Evolutionary conservation across 2,113 vertebrate species (phyloP).

Genomic region (Mustela lutreola): DNA sequence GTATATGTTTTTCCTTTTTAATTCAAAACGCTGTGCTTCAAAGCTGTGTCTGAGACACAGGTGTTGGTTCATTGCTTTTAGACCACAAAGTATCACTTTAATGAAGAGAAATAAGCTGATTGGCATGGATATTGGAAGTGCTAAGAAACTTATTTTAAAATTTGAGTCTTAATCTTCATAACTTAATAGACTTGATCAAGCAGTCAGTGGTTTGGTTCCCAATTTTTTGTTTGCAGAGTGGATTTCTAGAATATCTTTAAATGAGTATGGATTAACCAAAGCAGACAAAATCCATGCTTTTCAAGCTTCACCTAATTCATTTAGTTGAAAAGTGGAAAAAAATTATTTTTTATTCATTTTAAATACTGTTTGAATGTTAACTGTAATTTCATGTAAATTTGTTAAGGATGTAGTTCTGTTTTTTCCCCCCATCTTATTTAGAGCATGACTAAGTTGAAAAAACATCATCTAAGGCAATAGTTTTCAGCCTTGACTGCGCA

Average conservation of each 20-base stretch:
- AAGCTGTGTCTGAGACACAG: not conserved
- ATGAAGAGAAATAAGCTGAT: not conserved
- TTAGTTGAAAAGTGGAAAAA: slow-evolving; percentile 7
- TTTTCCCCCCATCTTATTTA: not conserved
- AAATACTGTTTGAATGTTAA: slow-evolving; percentile 3
- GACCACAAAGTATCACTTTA: not conserved
- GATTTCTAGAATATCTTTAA: not conserved
- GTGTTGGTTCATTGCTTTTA: not conserved
- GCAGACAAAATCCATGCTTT: slow-evolving; percentile 1
- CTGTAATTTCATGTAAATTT: slow-evolving; percentile 14
- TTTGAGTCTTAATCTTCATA: not conserved
- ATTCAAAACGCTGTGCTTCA: slow-evolving; percentile 15
- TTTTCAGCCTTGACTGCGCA: not conserved
- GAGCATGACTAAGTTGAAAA: not conserved
- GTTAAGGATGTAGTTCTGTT: not conserved
- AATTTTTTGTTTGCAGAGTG: slow-evolving; percentile 47
- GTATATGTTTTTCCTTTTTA: slow-evolving; percentile 41
- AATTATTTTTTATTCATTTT: not conserved
- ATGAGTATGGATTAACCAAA: slow-evolving; percentile 24
- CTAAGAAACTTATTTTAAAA: slow-evolving; percentile 21
- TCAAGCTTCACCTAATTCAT: not conserved
- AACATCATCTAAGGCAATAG: not conserved
- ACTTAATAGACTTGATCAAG: not conserved
- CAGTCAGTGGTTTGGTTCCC: not conserved
- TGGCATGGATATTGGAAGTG: not conserved